Base-by-base conservation (phyloP, 1,140 invertebrate genomes). In the Drosophila tristis region DNA sequence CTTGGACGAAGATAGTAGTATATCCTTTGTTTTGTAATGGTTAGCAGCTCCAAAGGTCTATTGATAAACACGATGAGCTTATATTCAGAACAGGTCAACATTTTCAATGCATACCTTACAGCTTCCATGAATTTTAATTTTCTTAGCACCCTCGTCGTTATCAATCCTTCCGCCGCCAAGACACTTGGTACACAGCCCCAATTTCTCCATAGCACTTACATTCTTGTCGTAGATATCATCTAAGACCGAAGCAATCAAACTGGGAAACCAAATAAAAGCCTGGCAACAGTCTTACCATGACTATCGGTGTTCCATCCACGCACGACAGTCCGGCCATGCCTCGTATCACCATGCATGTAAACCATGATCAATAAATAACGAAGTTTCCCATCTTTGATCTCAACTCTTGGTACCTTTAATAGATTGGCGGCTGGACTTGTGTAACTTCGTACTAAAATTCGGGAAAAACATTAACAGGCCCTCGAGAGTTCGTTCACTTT, bases 1-100 rank as follows among this genome's bases (percentile, higher is more conserved):
- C 8, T 49, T 9, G 4, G 54, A 4, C 13, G 55, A 70, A 2
- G 61, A 54, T 5, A 54, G 35, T 0, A 89, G 25, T 4, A 89
- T 70, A 5, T 64, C 57, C 8, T 26, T 77, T 6, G 84, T 80
- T 23, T 15, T 55, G 5, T 8, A 11, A 39, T 80, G 85, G 51
- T 89, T 56, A 5, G 84, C 84, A 49, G 9, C 8, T 8, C 84
- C 84, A 20, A 84, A 89, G 3, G 54, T 74, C 84, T 89, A 43
- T 0, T 23, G 25, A 7, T 11, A 42, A 0, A 43, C n/a, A 2
- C 11, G 5, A 45, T 13, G 11, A 13, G 4, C 35, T 13, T 5
- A 39, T 13, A 39, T 43, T 20, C 43, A 2, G 6, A 4, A 25
- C 5, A 2, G 2, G 5, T 9, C 6, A 9, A 45, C 1, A 5